Evolutionary conservation across 2,888 invertebrate species (phyloP).

Genomic region (Cryptus viduatorius): DNA sequence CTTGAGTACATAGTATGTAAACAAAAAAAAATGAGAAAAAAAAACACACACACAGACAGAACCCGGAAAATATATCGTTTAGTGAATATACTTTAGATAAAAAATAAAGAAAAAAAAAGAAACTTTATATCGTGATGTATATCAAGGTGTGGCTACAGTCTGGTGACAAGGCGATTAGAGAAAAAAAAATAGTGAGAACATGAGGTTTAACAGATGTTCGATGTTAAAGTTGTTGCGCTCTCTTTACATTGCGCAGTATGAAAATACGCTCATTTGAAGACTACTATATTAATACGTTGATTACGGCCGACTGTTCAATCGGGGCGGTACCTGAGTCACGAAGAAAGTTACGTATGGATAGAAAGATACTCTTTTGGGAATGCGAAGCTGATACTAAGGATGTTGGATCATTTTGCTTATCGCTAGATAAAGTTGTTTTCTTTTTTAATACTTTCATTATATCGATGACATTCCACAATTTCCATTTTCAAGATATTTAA

Average conservation of each 20-base stretch:
- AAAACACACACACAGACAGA: constrained; percentile 56
- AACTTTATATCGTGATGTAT: constrained; percentile 75
- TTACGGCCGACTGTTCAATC: constrained; percentile 62
- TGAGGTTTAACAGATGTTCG: constrained; percentile 75
- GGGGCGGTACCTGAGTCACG: constrained; percentile 58
- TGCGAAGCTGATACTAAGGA: constrained; percentile 37
- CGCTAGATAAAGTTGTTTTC: constrained; percentile 7
- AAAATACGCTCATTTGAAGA: constrained; percentile 74
- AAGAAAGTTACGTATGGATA: constrained; percentile 49
- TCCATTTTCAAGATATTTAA: background rate
- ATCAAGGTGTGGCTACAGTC: constrained; percentile 70
- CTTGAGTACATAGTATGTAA: constrained; percentile 73
- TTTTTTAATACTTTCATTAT: background rate
- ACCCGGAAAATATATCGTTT: constrained; percentile 66
- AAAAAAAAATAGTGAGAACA: constrained; percentile 63
- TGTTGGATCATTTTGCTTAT: constrained; percentile 1
- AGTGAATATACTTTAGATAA: constrained; percentile 61
- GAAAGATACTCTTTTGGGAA: constrained; percentile 51
- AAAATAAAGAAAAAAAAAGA: constrained; percentile 50
- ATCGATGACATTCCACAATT: background rate
- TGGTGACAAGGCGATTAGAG: constrained; percentile 56
- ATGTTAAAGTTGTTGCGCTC: constrained; percentile 76
- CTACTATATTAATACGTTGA: constrained; percentile 64
- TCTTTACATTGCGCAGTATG: constrained; percentile 76
- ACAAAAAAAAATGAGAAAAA: constrained; percentile 55